phyloP scores from a whole-genome alignment of 2,113 vertebrate genomes.

The Microtus oregoni region DNA sequence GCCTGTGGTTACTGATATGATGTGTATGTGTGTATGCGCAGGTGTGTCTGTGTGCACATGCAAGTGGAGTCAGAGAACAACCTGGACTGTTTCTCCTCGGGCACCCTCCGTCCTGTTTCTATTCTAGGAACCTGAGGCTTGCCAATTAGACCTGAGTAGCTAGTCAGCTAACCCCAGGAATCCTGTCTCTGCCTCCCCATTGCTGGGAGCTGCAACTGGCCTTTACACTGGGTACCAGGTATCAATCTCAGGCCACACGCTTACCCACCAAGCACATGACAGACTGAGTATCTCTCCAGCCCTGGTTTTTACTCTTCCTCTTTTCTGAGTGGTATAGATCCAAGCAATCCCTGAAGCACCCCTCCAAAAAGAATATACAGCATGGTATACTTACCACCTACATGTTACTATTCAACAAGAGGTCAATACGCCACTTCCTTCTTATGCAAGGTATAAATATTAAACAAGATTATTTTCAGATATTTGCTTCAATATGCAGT shows the following conservation, averaged over 20 bases:
- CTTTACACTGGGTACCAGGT: not conserved
- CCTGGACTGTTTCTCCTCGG: not conserved
- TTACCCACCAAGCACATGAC: not conserved
- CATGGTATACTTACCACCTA: not conserved
- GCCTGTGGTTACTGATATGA: not conserved
- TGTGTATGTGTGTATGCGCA: not conserved
- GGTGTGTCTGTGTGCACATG: not conserved
- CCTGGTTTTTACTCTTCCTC: not conserved
- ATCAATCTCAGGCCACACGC: not conserved
- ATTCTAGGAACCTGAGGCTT: not conserved
- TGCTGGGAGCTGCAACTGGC: not conserved
- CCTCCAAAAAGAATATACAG: not conserved
- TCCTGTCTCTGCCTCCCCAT: not conserved
- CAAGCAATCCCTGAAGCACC: not conserved
- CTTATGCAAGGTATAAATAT: slow-evolving; percentile 44
- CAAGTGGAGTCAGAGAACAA: not conserved
- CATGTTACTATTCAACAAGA: not conserved
- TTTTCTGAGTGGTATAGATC: not conserved
- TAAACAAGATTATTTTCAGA: slow-evolving; percentile 10
- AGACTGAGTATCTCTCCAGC: not conserved
- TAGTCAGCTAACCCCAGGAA: not conserved
- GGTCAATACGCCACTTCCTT: not conserved
- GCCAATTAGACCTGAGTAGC: not conserved
- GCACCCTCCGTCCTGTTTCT: not conserved
- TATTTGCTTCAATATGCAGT: not conserved